Conservation (phyloP, 2,888 invertebrate genomes). For the Aporophyla nigra region DNA sequence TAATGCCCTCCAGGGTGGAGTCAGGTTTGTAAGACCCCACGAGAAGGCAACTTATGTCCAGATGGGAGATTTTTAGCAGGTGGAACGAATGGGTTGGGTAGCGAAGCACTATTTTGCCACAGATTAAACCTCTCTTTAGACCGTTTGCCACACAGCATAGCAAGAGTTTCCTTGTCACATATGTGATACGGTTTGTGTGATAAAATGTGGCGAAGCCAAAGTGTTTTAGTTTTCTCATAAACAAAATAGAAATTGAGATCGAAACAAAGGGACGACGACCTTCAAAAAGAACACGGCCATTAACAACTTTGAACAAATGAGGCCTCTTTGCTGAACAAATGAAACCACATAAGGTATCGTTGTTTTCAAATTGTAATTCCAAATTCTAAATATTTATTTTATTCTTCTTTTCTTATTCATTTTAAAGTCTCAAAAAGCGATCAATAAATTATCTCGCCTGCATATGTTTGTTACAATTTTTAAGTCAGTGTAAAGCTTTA, state of each 20-base stretch:
- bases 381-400: neutral
- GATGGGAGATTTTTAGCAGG: neutral
- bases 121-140: neutral
- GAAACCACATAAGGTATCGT: neutral
- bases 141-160: neutral
- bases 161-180: neutral
- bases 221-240: neutral
- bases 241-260: neutral
- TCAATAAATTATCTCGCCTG: too few species aligned
- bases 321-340: neutral
- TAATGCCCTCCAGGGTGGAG: neutral
- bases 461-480: too few species aligned
- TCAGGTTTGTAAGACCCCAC: too few species aligned
- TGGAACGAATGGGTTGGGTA: neutral
- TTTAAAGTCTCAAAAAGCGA: too few species aligned
- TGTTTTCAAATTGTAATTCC: neutral
- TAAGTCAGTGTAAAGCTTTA: too few species aligned
- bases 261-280: neutral
- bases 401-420: neutral
- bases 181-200: neutral
- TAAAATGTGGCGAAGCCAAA: neutral
- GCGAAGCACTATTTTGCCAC: too few species aligned
- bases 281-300: neutral
- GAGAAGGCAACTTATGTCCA: neutral
- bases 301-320: neutral